Evolutionary conservation across 2,888 invertebrate genomes (phyloP).

Genomic region (Cabera pusaria): DNA sequence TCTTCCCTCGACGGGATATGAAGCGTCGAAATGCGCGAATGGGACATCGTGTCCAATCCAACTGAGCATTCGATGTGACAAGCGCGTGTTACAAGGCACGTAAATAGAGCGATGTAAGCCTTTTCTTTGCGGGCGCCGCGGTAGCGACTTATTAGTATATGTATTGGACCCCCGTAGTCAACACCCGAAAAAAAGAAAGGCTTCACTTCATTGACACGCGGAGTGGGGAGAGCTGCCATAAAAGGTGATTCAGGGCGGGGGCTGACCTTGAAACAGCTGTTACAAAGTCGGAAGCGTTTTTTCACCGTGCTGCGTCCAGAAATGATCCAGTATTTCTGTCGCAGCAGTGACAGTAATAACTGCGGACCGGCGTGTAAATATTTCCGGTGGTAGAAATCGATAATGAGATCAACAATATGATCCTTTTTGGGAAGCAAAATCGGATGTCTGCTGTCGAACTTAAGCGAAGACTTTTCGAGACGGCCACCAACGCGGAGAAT

Average conservation of each 20-base stretch:
- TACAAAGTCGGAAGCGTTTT: too few relatives aligned
- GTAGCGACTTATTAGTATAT: neutral
- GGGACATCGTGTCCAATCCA: neutral
- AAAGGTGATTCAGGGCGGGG: too few relatives aligned
- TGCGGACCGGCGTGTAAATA: slow-evolving; percentile 13
- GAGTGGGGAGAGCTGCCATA: too few relatives aligned
- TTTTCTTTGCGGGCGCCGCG: neutral
- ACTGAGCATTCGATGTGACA: too few relatives aligned
- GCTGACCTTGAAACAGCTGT: too few relatives aligned
- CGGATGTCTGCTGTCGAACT: too few relatives aligned
- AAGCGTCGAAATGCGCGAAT: slow-evolving; percentile 2
- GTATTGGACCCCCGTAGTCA: too few relatives aligned
- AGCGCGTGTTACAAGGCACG: neutral
- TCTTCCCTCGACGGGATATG: too few relatives aligned
- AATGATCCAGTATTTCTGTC: slow-evolving; percentile 18
- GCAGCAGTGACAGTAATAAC: slow-evolving; percentile 8
- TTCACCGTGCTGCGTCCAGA: slow-evolving; percentile 6
- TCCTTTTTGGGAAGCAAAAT: slow-evolving; percentile 1
- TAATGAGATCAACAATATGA: slow-evolving; percentile 12
- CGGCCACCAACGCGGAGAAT: too few relatives aligned
- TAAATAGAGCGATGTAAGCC: neutral
- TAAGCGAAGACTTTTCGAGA: too few relatives aligned
- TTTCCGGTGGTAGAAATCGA: slow-evolving; percentile 8
- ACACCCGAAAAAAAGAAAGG: too few relatives aligned
- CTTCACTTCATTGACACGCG: neutral